Evolutionary conservation across 2,797 vertebrate species (phyloP), one percentile per base, ranked within the genome.

Genomic region (Crossoptilon crossoptilon): DNA sequence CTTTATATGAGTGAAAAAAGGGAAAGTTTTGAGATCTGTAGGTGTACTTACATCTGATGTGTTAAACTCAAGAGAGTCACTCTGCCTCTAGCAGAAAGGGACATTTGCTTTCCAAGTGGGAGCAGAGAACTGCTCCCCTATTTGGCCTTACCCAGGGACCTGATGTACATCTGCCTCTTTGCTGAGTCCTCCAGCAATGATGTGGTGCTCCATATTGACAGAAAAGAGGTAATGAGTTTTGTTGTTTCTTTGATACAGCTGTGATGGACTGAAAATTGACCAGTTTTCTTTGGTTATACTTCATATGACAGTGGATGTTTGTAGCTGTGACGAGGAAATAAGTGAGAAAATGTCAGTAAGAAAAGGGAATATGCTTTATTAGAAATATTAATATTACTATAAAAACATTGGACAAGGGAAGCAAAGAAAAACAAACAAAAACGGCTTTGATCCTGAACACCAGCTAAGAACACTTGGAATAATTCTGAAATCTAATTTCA

Each of bases 1-100:
- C 60, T 88, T 89, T 86, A 56, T 70, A 56, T 27, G 75, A 80
- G 22, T 3, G 70, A 43, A 82, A 82, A 94, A 69, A 62, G 35
- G 27, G 13, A 18, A 87, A 64, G 64, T 62, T 91, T 87, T 92
- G 21, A 37, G 31, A 71, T 85, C 8, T 39, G 4, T 70, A 6
- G 17, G 4, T 82, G 41, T 70, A 6, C 72, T 70, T 74, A 31
- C 8, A 14, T 43, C 7, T 69, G 31, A 62, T 49, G n/a, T 9
- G 4, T 67, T 64, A 84, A 93, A 22, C 21, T 94, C 53, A 33
- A 35, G 37, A 46, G 16, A 80, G 10, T 70, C 29, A 29, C 49
- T 53, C 10, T 86, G 5, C 31, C 26, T 44, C 13, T 48, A 83
- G 8, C 3, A 67, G n/a, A 63, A 2, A 3, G 5, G 9, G 7